Conservation (phyloP, 2,888 invertebrate genomes). For the Selenia dentaria region DNA sequence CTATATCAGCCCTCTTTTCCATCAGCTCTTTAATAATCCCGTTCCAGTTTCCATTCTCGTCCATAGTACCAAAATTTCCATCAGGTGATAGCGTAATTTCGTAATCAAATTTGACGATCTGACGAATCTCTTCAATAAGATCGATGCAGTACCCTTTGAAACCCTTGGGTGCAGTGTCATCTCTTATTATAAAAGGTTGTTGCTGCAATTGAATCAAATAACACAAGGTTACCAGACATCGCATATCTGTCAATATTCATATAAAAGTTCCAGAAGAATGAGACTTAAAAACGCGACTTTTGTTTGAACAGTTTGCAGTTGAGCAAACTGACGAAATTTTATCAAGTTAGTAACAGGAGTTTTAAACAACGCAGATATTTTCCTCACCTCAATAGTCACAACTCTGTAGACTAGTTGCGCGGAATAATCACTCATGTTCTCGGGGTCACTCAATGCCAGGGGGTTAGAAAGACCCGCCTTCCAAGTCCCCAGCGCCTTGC, state of each 20-base stretch:
- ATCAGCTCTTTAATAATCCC: slow-evolving; percentile 92
- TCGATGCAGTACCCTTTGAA: slow-evolving; percentile 97
- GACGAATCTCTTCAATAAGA: slow-evolving; percentile 93
- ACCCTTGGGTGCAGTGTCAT: slow-evolving; percentile 86
- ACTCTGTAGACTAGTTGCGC: slow-evolving; percentile 94
- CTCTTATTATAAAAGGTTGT: slow-evolving; percentile 92
- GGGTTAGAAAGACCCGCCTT: slow-evolving; percentile 89
- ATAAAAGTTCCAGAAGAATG: slow-evolving; percentile 45
- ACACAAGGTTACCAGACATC: too few relatives aligned
- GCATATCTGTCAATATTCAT: slow-evolving; percentile 22
- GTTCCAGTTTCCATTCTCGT: slow-evolving; percentile 93
- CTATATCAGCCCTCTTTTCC: slow-evolving; percentile 96
- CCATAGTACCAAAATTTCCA: slow-evolving; percentile 94
- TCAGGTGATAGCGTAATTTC: slow-evolving; percentile 93
- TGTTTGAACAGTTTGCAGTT: slow-evolving; percentile 67
- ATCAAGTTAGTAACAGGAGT: slow-evolving; percentile 58
- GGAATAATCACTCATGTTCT: slow-evolving; percentile 89
- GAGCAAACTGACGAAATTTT: slow-evolving; percentile 58
- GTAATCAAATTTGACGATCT: slow-evolving; percentile 95
- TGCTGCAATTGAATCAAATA: slow-evolving; percentile 76
- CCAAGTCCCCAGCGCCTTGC: slow-evolving; percentile 90
- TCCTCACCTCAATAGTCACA: slow-evolving; percentile 91
- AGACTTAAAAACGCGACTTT: slow-evolving; percentile 40
- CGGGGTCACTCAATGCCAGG: slow-evolving; percentile 86
- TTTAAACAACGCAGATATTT: slow-evolving; percentile 63